A percentile compares a stretch with the other conserved stretches of the same genome.
These are phyloP conservation scores for Lepidocolaptes lacrymiger DNA, from an alignment of 2,797 vertebrate species.

Conservation along the genomic window DNA sequence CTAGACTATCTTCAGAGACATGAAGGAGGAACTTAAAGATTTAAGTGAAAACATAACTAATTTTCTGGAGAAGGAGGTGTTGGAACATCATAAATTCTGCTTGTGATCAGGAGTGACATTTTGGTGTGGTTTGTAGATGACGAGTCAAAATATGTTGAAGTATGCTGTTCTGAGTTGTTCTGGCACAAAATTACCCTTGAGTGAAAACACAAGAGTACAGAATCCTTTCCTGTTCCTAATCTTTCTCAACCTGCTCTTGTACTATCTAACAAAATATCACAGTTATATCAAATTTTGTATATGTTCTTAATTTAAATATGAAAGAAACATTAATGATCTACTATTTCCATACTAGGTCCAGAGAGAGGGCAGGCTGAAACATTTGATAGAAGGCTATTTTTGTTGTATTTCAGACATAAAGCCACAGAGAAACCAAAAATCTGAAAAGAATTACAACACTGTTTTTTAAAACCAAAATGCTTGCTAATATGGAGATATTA, in stretches of 20 bases:
- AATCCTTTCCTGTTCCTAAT: constrained; percentile 13
- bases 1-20: background rate
- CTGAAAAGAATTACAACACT: background rate
- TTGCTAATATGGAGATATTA: background rate
- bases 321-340: background rate
- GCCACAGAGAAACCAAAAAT: background rate
- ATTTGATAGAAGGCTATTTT: background rate
- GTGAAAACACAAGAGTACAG: background rate
- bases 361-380: background rate
- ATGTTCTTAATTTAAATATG: background rate
- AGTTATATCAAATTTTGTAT: background rate
- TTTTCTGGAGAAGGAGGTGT: background rate
- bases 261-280: background rate
- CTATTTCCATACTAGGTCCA: background rate
- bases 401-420: background rate
- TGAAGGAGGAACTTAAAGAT: background rate
- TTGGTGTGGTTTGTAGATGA: background rate
- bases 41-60: background rate
- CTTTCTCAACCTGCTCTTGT: background rate
- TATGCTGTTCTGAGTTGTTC: background rate
- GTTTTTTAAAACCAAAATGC: background rate
- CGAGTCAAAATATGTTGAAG: background rate
- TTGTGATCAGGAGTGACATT: background rate
- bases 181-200: background rate
- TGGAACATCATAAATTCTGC: background rate